These are phyloP conservation scores for Poeciliopsis infans DNA, from an alignment of 2,797 vertebrate genomes.

Conservation along the genomic window DNA sequence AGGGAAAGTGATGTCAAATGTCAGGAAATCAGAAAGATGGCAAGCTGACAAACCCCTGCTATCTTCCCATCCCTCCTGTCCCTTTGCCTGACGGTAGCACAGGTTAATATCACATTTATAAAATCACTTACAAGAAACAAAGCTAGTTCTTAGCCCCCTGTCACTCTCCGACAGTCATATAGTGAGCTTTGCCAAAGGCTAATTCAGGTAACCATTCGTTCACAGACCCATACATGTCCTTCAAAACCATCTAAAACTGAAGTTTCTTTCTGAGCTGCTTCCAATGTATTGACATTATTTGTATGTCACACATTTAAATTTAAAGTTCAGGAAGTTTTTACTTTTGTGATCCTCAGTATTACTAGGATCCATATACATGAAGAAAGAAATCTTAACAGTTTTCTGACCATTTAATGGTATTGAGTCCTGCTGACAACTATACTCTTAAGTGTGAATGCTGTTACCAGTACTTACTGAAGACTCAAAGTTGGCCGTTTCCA, in stretches of 20 bases:
- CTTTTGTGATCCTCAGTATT: constrained; percentile 17
- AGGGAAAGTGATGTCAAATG: constrained; percentile 86
- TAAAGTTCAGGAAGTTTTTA: constrained; percentile 28
- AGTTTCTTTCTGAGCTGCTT: constrained; percentile 53
- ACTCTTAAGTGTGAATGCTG: background rate
- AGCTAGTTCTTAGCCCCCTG: constrained; percentile 76
- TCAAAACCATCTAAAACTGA: constrained; percentile 59
- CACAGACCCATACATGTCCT: constrained; percentile 69
- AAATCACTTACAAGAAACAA: constrained; percentile 84
- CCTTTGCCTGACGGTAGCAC: constrained; percentile 76
- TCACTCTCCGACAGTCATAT: constrained; percentile 75
- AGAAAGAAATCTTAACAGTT: background rate
- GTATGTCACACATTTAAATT: constrained; percentile 16
- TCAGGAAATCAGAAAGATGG: constrained; percentile 85
- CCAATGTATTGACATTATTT: constrained; percentile 11
- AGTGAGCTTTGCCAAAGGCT: constrained; percentile 71
- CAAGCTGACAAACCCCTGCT: constrained; percentile 76
- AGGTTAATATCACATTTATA: constrained; percentile 86
- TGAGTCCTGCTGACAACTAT: background rate
- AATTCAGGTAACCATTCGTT: constrained; percentile 78
- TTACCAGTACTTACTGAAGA: background rate
- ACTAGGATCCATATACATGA: constrained; percentile 15
- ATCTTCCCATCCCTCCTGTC: constrained; percentile 64
- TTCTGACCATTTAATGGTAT: background rate
- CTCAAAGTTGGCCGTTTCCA: background rate